These are phyloP conservation scores for Pandemis heparana DNA, from an alignment of 2,888 invertebrate species.

Conservation along the genomic window DNA sequence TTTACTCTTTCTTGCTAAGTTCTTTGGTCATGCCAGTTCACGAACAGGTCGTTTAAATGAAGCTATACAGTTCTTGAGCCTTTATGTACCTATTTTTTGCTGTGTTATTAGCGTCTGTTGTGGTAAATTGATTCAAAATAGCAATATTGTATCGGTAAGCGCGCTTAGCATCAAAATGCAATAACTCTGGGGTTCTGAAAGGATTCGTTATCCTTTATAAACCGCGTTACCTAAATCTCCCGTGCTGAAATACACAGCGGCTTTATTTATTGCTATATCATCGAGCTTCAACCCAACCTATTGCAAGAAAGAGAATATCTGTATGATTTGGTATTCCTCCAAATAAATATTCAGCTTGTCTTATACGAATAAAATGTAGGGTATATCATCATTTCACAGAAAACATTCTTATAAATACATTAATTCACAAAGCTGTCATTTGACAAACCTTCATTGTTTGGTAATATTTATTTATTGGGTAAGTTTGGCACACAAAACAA, in stretches of 20 bases:
- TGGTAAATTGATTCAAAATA: slow-evolving; percentile 31
- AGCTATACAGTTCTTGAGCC: background rate
- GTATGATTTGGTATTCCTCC: slow-evolving; percentile 10
- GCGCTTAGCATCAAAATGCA: slow-evolving; percentile 54
- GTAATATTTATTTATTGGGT: too few relatives aligned
- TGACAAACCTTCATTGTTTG: too few relatives aligned
- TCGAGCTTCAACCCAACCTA: slow-evolving; percentile 46
- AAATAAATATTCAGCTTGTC: background rate
- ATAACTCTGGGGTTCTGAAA: slow-evolving; percentile 52
- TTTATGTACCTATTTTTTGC: background rate
- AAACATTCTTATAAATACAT: too few relatives aligned
- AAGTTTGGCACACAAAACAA: too few relatives aligned
- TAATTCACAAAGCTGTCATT: too few relatives aligned
- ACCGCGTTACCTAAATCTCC: slow-evolving; percentile 47
- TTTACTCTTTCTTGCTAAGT: slow-evolving; percentile 3
- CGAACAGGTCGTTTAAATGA: background rate
- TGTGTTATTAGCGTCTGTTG: slow-evolving; percentile 8
- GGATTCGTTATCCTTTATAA: slow-evolving; percentile 52
- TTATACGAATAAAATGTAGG: background rate
- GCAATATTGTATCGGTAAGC: slow-evolving; percentile 44
- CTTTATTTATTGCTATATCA: slow-evolving; percentile 50
- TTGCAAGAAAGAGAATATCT: slow-evolving; percentile 43
- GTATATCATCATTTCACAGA: too few relatives aligned
- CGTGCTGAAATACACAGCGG: slow-evolving; percentile 45
- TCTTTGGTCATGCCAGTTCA: background rate